phyloP scores from a whole-genome alignment of 1,140 invertebrate genomes.

The Drosophila nannoptera region DNA sequence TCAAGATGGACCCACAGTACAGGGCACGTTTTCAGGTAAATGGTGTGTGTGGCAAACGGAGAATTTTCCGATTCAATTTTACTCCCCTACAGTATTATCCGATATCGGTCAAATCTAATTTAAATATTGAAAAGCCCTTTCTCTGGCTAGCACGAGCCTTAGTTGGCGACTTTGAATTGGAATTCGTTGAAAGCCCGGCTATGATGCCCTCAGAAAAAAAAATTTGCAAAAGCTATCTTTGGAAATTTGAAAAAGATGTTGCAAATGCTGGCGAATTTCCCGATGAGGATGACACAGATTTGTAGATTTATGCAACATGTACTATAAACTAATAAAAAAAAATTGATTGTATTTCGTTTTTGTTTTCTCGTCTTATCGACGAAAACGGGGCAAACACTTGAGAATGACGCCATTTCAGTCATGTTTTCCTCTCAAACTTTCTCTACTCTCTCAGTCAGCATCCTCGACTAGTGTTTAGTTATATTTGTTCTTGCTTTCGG shows the following conservation, averaged over 20 bases:
- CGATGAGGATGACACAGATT: constrained; percentile 95
- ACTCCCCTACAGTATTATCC: constrained; percentile 93
- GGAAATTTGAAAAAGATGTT: no score
- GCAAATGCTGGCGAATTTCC: constrained; percentile 82
- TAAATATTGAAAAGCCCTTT: constrained; percentile 99
- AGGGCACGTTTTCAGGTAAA: constrained; percentile 92
- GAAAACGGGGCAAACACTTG: constrained; percentile 4
- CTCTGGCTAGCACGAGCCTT: constrained; percentile 97
- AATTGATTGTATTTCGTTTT: no score
- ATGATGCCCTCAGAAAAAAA: constrained; percentile 93
- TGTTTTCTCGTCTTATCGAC: no score
- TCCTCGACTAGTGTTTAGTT: constrained; percentile 31
- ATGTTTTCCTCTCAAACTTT: neutral
- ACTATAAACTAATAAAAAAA: no score
- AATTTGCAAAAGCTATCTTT: no score
- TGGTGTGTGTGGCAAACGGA: constrained; percentile 80
- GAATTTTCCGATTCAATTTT: constrained; percentile 67
- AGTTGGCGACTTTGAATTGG: constrained; percentile 97
- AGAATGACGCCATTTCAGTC: constrained; percentile 29
- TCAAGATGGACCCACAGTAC: constrained; percentile 98
- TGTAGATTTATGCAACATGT: constrained; percentile 81
- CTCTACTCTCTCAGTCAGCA: constrained; percentile 5
- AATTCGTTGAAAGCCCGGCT: constrained; percentile 98
- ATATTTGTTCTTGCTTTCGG: constrained; percentile 14
- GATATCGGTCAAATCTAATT: constrained; percentile 98